Conservation (phyloP, 2,888 invertebrate genomes). For the Nasonovia ribisnigri region DNA sequence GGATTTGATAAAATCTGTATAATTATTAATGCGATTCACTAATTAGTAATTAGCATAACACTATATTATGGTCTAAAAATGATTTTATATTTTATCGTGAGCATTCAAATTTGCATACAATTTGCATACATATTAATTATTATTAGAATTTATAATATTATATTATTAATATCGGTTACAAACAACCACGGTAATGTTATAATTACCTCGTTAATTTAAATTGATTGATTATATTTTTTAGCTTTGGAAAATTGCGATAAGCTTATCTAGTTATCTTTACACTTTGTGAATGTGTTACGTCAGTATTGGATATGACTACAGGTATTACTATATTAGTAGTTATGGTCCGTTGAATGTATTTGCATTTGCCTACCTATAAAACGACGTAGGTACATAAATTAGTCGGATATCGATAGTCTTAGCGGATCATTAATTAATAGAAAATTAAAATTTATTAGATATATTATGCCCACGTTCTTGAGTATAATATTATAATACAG, state of each 20-base stretch:
- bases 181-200: not conserved
- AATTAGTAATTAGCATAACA: not conserved
- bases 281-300: not conserved
- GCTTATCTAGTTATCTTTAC: not conserved
- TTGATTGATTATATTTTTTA: not conserved
- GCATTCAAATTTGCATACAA: not conserved
- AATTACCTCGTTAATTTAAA: not conserved
- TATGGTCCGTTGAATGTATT: not conserved
- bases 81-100: not conserved
- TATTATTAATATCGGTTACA: not conserved
- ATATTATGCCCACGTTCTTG: not conserved
- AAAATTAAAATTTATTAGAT: not conserved
- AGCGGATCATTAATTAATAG: not conserved
- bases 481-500: not conserved
- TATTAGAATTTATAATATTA: not conserved
- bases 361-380: not conserved
- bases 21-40: not conserved
- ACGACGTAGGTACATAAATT: not conserved
- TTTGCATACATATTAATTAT: not conserved
- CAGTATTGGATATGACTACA: not conserved
- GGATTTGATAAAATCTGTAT: not conserved
- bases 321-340: not conserved
- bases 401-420: not conserved
- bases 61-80: not conserved
- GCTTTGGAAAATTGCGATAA: not conserved